A percentile compares a stretch with the other conserved stretches of the same genome.
These are phyloP conservation scores for Neoseiulus cucumeris DNA, from an alignment of 1,140 invertebrate genomes.

Conservation along the genomic window DNA sequence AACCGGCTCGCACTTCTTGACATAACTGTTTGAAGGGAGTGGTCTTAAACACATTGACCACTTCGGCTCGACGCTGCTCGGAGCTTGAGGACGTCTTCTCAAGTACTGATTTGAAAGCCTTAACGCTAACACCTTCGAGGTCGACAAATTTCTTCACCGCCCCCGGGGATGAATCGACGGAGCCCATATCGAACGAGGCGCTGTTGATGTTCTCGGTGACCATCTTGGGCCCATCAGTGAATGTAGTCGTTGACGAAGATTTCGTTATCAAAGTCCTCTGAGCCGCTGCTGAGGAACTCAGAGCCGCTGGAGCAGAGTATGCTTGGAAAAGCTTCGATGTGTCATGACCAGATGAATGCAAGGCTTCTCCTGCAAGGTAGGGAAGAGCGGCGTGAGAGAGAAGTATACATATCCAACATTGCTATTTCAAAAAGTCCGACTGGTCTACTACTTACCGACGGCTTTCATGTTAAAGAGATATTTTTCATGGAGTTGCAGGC, in stretches of 20 bases:
- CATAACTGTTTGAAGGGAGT: background rate
- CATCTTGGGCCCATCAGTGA: background rate
- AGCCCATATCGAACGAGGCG: background rate
- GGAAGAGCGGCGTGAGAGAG: background rate
- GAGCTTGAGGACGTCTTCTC: background rate
- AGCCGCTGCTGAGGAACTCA: background rate
- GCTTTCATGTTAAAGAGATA: constrained; percentile 20
- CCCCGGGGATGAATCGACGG: background rate
- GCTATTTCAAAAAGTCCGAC: too few relatives aligned
- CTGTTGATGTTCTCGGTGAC: background rate
- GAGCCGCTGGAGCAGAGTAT: constrained; percentile 20
- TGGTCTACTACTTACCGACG: constrained; percentile 15
- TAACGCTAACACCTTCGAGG: background rate
- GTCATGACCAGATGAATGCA: constrained; percentile 27
- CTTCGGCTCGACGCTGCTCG: background rate
- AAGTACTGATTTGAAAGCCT: background rate
- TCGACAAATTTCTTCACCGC: background rate
- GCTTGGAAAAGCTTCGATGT: constrained; percentile 23
- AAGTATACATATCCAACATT: too few relatives aligned
- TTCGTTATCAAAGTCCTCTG: background rate
- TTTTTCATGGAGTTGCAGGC: background rate
- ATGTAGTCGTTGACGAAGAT: background rate
- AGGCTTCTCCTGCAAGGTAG: constrained; percentile 20
- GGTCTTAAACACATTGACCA: background rate
- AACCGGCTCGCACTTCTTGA: background rate